A percentile compares a stretch with the other conserved stretches of the same genome.
Evolutionary conservation across 2,113 vertebrate species (phyloP).

Genomic region (Mixornis gularis): DNA sequence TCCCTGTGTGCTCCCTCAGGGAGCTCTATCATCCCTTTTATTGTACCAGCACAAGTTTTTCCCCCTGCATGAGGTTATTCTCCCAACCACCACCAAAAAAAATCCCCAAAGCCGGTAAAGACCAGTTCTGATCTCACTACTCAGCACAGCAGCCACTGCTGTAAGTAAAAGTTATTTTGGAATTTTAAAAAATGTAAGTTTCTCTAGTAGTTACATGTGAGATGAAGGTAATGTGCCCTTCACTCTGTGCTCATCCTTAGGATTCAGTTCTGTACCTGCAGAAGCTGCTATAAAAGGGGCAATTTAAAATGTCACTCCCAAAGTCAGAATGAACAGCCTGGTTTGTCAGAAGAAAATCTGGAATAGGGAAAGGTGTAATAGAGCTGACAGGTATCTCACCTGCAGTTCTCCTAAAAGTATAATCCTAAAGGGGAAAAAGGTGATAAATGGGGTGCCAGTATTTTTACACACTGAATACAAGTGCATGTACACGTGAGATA

Average conservation of each 20-base stretch:
- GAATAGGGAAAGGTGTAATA: neutral
- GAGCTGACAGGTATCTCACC: neutral
- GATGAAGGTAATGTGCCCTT: neutral
- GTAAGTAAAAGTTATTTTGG: neutral
- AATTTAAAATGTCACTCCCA: neutral
- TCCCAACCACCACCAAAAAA: neutral
- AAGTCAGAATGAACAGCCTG: neutral
- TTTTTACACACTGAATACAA: neutral
- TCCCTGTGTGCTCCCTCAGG: neutral
- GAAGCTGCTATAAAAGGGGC: neutral
- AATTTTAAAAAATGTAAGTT: neutral
- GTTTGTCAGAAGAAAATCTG: neutral
- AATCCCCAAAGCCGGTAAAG: neutral
- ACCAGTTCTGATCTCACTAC: neutral
- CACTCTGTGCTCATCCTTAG: neutral
- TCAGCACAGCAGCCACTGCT: neutral
- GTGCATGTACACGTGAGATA: accelerated
- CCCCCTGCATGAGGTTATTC: neutral
- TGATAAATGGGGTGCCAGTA: neutral
- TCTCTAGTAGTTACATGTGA: neutral
- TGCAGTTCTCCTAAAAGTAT: neutral
- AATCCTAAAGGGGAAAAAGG: neutral
- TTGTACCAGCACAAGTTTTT: neutral
- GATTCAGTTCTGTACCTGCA: neutral
- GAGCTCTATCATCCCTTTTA: neutral